Evolutionary conservation across 2,113 vertebrate genomes (phyloP).

Genomic region (Channa argus): DNA sequence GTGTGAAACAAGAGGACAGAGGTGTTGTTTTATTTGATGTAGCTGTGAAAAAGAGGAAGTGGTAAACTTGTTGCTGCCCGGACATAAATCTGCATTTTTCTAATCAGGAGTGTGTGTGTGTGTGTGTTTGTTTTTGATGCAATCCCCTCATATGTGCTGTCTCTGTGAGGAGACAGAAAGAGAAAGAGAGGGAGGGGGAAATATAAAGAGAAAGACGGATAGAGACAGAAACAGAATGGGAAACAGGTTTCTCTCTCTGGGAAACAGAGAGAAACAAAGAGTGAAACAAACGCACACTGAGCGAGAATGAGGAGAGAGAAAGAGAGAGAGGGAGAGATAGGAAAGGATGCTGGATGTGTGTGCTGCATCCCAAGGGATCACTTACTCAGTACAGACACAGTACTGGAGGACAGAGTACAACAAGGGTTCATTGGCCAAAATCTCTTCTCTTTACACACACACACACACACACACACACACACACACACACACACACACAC

Average conservation of each 20-base stretch:
- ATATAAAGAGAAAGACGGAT: slow-evolving; percentile 10
- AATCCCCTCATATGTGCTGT: slow-evolving; percentile 35
- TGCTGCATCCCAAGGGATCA: slow-evolving; percentile 76
- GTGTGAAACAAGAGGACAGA: slow-evolving; percentile 6
- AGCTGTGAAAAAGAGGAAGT: slow-evolving; percentile 22
- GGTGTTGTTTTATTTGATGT: slow-evolving; percentile 44
- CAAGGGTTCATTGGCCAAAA: slow-evolving; percentile 80
- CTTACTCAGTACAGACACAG: slow-evolving; percentile 80
- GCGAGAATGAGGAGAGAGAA: slow-evolving; percentile 28
- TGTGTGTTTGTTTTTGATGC: slow-evolving; percentile 54
- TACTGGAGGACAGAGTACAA: slow-evolving; percentile 75
- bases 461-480: slow-evolving; percentile 46
- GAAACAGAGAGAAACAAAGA: slow-evolving; percentile 48
- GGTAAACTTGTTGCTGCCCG: slow-evolving; percentile 43
- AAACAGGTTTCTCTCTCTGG: slow-evolving; percentile 23
- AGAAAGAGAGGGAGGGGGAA: neutral
- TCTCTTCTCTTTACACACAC: slow-evolving; percentile 64
- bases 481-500: slow-evolving; percentile 48
- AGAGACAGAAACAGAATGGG: slow-evolving; percentile 48
- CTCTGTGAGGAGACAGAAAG: slow-evolving; percentile 29
- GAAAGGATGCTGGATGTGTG: slow-evolving; percentile 68
- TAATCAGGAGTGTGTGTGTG: slow-evolving; percentile 46
- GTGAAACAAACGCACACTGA: slow-evolving; percentile 22
- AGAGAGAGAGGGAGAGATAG: slow-evolving; percentile 34
- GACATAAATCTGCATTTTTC: slow-evolving; percentile 56